Conservation (phyloP, 2,888 invertebrate genomes). For the Eristalis pertinax region DNA sequence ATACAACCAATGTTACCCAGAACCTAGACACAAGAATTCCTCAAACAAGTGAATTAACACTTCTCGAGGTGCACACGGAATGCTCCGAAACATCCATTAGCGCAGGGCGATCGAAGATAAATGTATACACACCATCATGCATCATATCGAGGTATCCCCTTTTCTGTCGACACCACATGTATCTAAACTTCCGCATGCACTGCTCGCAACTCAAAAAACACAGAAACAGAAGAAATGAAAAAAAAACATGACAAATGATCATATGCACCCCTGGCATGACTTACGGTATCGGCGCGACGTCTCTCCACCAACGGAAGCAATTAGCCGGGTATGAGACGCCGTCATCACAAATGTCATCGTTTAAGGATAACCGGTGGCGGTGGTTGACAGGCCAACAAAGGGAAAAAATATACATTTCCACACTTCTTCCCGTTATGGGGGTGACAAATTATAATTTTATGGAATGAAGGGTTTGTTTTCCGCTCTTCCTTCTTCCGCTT, state of each 20-base stretch:
- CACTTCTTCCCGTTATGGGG: slow-evolving; percentile 59
- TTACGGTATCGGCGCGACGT: slow-evolving; percentile 26
- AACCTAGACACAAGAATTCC: neutral
- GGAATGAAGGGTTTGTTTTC: slow-evolving; percentile 61
- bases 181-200: neutral
- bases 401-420: slow-evolving; percentile 41
- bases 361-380: slow-evolving; percentile 66
- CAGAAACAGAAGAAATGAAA: neutral
- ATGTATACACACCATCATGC: neutral
- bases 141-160: neutral
- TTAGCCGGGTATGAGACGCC: slow-evolving; percentile 61
- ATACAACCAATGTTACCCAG: neutral
- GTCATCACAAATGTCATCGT: slow-evolving; percentile 68
- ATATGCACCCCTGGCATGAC: slow-evolving; percentile 40
- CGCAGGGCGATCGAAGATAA: neutral
- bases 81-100: neutral
- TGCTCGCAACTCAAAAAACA: neutral
- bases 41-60: neutral
- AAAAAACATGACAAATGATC: slow-evolving; percentile 49
- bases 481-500: slow-evolving; percentile 20
- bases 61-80: neutral
- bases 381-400: slow-evolving; percentile 24
- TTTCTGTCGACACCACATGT: neutral
- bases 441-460: slow-evolving; percentile 71
- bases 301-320: slow-evolving; percentile 62